These are phyloP conservation scores for Minunthozetes semirufus DNA, from an alignment of 2,888 invertebrate genomes.

Conservation along the genomic window DNA sequence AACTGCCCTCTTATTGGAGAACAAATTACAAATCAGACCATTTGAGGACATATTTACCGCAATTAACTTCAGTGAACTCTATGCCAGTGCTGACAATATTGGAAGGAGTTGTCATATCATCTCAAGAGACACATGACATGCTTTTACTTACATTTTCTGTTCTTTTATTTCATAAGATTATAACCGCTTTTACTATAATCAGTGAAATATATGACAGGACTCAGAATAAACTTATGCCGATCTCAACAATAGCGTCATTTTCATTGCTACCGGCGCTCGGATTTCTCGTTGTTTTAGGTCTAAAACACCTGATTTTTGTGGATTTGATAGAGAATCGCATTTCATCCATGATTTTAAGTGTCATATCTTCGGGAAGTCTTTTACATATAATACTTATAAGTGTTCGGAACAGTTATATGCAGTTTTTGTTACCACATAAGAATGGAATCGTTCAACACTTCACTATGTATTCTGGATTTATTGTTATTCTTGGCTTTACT, in stretches of 20 bases:
- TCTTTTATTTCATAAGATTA: slow-evolving; percentile 31
- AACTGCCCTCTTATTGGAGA: slow-evolving; percentile 16
- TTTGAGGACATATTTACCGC: slow-evolving; percentile 25
- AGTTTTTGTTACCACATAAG: neutral
- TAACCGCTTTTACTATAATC: slow-evolving; percentile 16
- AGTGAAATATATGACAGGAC: slow-evolving; percentile 32
- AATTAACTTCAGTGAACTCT: slow-evolving; percentile 15
- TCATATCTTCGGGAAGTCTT: slow-evolving; percentile 5
- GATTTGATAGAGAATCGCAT: neutral
- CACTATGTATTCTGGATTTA: slow-evolving; percentile 35
- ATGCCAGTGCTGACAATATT: slow-evolving; percentile 30
- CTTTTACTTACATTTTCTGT: slow-evolving; percentile 27
- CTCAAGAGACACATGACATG: slow-evolving; percentile 15
- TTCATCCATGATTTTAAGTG: neutral
- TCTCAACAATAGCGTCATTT: slow-evolving; percentile 3
- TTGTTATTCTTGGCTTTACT: slow-evolving; percentile 16
- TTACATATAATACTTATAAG: neutral
- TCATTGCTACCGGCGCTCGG: slow-evolving; percentile 27
- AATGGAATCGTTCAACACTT: slow-evolving; percentile 33
- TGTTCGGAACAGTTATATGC: slow-evolving; percentile 16
- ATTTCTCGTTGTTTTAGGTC: slow-evolving; percentile 17
- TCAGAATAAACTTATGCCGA: slow-evolving; percentile 20
- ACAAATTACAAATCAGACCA: neutral
- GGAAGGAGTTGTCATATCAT: slow-evolving; percentile 33
- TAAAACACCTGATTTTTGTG: slow-evolving; percentile 22